Base-by-base conservation (phyloP, 2,888 invertebrate genomes). In the Andrena camellia region DNA sequence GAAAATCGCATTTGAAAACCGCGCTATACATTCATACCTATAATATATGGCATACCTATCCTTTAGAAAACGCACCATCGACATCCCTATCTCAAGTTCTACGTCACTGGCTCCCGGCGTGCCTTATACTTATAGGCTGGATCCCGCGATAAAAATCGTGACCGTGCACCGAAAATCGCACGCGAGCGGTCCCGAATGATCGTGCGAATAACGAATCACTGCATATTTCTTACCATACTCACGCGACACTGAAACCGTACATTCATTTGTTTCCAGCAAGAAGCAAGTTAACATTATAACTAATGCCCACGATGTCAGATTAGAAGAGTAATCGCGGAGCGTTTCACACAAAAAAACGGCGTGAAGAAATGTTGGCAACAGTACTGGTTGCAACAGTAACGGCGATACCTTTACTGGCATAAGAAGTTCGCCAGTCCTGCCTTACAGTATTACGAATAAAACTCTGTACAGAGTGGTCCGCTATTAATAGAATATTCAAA, bases 311-410 rank as follows among this genome's bases (percentile, higher is more conserved):
- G 29, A 60, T n/a, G 26, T 60, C 29, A 60, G 17, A 60, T 29
- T 13, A 29, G 20, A 20, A 26, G 60, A 60, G 20, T 60, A 60
- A 60, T 60, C 29, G 60, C 60, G 29, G 4, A 17, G 60, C 29
- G n/a, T 60, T 60, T 29, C 4, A 7, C n/a, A 29, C 17, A 60
- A 60, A 29, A 60, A 29, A 60, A 60, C 60, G 13, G 29, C 10
- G 13, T 10, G 60, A 60, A 60, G 60, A 60, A 60, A 17, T 13
- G 20, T 64, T 73, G 81, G 81, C 81, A 66, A 57, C 52, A 23
- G 54, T 64, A 64, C 52, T 42, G 5, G 13, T 42, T 42, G 3
- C 57, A 57, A 54, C 52, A 26, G 23, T 77, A 50, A 59, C 62
- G 42, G 64, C 26, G 50, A 23, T 69, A 66, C 20, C 31, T 6